These are phyloP conservation scores for Beroe ovata DNA, from an alignment of 37 sponge, comb jelly and placozoan species.

Conservation along the genomic window DNA sequence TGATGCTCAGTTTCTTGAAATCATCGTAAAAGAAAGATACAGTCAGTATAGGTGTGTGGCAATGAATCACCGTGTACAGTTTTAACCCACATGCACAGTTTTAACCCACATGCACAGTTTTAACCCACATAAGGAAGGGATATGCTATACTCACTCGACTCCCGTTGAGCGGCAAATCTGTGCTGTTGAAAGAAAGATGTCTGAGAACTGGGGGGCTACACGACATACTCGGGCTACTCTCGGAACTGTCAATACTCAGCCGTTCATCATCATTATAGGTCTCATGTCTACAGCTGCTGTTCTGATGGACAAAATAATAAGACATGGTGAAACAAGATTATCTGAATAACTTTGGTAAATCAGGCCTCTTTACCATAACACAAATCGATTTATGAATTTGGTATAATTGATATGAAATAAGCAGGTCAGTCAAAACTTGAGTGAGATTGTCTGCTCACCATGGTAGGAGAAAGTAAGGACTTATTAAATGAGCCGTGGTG, in stretches of 20 bases:
- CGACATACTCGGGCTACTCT: not conserved
- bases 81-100: too few species aligned
- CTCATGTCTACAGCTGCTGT: too few species aligned
- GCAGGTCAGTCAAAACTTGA: too few species aligned
- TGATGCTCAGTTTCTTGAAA: too few species aligned
- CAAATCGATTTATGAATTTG: not conserved
- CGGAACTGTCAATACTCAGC: conserved; percentile 20
- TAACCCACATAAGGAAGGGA: not conserved
- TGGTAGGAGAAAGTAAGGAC: not conserved
- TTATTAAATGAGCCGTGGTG: not conserved
- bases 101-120: too few species aligned
- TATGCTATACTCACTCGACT: not conserved
- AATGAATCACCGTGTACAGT: too few species aligned
- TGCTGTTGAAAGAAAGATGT: conserved; percentile 21
- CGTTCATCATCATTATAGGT: not conserved
- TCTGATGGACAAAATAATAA: too few species aligned
- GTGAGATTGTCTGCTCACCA: too few species aligned
- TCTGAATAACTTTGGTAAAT: too few species aligned
- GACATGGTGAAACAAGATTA: too few species aligned
- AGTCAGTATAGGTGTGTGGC: too few species aligned
- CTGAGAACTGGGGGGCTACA: not conserved
- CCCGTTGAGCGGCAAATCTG: conserved; percentile 6
- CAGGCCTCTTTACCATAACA: not conserved
- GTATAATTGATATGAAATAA: not conserved
- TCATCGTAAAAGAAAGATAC: too few species aligned